A percentile compares a stretch with the other conserved stretches of the same genome.
Conservation (phyloP, 2,797 vertebrate species). For the Sebastes matsubarae region DNA sequence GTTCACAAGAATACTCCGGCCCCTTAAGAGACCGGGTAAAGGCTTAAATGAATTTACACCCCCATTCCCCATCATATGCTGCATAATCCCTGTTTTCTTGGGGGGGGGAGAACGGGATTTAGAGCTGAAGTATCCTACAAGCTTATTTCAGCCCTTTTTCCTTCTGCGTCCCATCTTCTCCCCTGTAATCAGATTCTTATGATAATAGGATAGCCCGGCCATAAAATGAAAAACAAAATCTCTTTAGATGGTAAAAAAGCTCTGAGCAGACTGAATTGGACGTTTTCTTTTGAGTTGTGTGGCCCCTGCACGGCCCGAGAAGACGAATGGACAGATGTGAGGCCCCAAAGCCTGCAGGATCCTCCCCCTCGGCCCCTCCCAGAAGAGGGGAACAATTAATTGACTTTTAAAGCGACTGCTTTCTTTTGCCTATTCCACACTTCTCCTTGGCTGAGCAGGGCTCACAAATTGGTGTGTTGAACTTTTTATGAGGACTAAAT, state of each 20-base stretch:
- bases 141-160: conserved; percentile 27
- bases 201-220: conserved; percentile 73
- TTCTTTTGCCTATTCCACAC: conserved; percentile 68
- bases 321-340: conserved; percentile 80
- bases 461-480: conserved; percentile 86
- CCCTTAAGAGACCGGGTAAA: conserved; percentile 1
- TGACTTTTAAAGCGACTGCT: conserved; percentile 84
- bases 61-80: conserved; percentile 25
- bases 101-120: conserved; percentile 31
- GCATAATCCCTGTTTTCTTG: conserved; percentile 25
- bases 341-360: conserved; percentile 53
- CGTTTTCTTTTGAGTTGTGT: conserved; percentile 66
- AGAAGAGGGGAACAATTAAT: conserved; percentile 78
- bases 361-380: conserved; percentile 64
- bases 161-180: conserved; percentile 11
- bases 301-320: conserved; percentile 61
- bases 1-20: conserved; percentile 2
- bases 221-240: conserved; percentile 79
- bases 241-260: conserved; percentile 52
- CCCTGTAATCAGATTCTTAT: conserved; percentile 65
- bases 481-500: conserved; percentile 84
- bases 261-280: conserved; percentile 62
- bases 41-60: conserved; percentile 14
- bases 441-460: conserved; percentile 81
- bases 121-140: conserved; percentile 28